These are phyloP conservation scores for Alauda arvensis DNA, from an alignment of 2,797 vertebrate genomes.

Conservation along the genomic window DNA sequence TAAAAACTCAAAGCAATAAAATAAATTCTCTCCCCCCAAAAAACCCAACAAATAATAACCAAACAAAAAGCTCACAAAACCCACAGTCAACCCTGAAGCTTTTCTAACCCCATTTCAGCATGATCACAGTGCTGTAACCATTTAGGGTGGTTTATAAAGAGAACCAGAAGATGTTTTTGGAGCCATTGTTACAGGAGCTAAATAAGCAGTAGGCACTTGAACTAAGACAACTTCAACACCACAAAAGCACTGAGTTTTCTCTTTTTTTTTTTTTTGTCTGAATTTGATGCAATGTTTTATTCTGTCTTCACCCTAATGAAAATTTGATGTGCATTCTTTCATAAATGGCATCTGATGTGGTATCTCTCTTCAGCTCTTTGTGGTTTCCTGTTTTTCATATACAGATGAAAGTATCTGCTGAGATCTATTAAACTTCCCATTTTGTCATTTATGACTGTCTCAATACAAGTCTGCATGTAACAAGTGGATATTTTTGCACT, in stretches of 20 bases:
- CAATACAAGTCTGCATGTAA: neutral
- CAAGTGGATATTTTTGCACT: neutral
- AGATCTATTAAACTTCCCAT: constrained; percentile 46
- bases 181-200: neutral
- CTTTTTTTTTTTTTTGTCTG: constrained; percentile 13
- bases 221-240: neutral
- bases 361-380: constrained; percentile 64
- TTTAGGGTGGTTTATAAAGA: neutral
- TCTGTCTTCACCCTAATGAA: constrained; percentile 54
- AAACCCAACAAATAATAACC: neutral
- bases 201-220: neutral
- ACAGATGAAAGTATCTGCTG: constrained; percentile 58
- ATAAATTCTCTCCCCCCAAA: neutral
- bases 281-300: constrained; percentile 24
- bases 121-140: neutral
- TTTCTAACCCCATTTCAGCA: neutral
- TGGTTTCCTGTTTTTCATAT: constrained; percentile 79
- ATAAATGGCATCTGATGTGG: constrained; percentile 71
- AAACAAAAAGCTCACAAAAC: neutral
- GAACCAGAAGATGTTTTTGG: neutral
- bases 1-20: neutral
- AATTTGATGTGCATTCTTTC: constrained; percentile 63
- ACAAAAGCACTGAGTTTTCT: neutral
- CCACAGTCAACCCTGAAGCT: neutral
- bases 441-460: constrained; percentile 44